A percentile compares a stretch with the other conserved stretches of the same genome.
Conservation (phyloP, 1,140 invertebrate genomes). For the Vanessa atalanta region DNA sequence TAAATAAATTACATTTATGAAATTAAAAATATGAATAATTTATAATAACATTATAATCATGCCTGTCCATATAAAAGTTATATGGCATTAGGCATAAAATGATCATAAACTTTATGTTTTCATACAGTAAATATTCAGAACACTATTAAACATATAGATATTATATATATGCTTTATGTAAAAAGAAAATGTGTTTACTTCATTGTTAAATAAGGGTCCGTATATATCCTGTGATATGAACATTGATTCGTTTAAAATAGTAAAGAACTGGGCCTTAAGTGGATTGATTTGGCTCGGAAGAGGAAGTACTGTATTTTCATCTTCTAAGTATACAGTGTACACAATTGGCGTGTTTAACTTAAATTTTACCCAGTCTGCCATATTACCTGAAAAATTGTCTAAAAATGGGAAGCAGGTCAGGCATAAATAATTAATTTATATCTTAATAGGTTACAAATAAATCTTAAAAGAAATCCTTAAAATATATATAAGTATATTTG, state of each 20-base stretch:
- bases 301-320: slow-evolving; percentile 46
- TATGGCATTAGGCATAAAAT: too few species aligned
- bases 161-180: slow-evolving; percentile 7
- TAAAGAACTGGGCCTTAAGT: slow-evolving; percentile 47
- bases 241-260: slow-evolving; percentile 57
- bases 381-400: slow-evolving; percentile 69
- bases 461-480: too few species aligned
- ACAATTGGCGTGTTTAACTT: slow-evolving; percentile 68
- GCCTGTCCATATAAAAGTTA: too few species aligned
- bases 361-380: slow-evolving; percentile 69
- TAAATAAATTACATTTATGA: neutral
- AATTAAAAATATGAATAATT: neutral
- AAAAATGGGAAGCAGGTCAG: slow-evolving; percentile 24
- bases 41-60: too few species aligned
- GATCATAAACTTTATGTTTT: neutral
- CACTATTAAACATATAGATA: neutral
- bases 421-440: too few species aligned
- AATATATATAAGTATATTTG: too few species aligned
- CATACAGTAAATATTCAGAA: neutral
- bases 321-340: slow-evolving; percentile 57
- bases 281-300: slow-evolving; percentile 42
- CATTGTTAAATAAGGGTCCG: slow-evolving; percentile 57
- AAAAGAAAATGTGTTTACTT: slow-evolving; percentile 20
- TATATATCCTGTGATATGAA: slow-evolving; percentile 59
- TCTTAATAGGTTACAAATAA: too few species aligned